These are phyloP conservation scores for Therioaphis trifolii DNA, from an alignment of 2,888 invertebrate species.

Conservation along the genomic window DNA sequence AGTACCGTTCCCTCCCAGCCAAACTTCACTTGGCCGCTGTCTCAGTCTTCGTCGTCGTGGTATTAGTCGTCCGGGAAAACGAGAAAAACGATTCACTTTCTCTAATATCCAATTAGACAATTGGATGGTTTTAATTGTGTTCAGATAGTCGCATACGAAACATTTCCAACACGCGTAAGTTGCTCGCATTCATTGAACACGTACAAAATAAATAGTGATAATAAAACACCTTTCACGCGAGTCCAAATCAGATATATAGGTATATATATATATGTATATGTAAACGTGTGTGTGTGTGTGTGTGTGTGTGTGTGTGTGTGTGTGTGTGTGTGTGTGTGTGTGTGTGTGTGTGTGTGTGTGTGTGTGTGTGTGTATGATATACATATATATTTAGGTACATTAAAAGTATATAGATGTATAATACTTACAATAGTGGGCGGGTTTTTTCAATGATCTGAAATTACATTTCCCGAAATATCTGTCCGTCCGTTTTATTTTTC, in stretches of 20 bases:
- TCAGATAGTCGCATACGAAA: slow-evolving; percentile 32
- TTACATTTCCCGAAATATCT: not conserved
- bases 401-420: too few relatives aligned
- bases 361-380: too few relatives aligned
- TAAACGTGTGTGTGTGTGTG: not conserved
- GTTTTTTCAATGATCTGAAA: slow-evolving; percentile 16
- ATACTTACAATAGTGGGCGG: slow-evolving; percentile 34
- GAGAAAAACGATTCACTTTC: slow-evolving; percentile 51
- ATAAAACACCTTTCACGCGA: slow-evolving; percentile 53
- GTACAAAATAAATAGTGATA: slow-evolving; percentile 46
- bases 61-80: slow-evolving; percentile 16
- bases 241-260: not conserved
- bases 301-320: too few relatives aligned
- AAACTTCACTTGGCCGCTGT: not conserved
- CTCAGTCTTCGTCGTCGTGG: not conserved
- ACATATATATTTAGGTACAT: too few relatives aligned
- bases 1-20: not conserved
- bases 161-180: not conserved
- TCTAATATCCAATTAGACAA: slow-evolving; percentile 47
- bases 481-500: not conserved
- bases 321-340: too few relatives aligned
- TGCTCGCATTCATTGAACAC: slow-evolving; percentile 40
- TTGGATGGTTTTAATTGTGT: slow-evolving; percentile 48
- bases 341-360: too few relatives aligned
- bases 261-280: not conserved